Percentiles rank a stretch among this genome's conserved stretches.
These are phyloP conservation scores for Orgyia antiqua DNA, from an alignment of 2,888 invertebrate genomes.

Conservation along the genomic window DNA sequence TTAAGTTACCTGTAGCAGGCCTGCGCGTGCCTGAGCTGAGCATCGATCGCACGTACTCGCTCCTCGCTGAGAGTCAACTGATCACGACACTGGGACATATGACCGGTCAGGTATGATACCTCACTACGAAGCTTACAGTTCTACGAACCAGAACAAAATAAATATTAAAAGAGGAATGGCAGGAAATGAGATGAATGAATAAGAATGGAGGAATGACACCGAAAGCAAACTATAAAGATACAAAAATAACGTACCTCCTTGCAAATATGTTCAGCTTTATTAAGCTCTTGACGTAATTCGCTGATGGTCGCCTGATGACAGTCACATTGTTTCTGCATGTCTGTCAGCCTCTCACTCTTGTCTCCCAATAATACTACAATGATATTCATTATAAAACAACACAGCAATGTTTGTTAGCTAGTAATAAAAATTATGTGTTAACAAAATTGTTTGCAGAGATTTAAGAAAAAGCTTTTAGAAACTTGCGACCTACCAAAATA, in stretches of 20 bases:
- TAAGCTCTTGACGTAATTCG: constrained; percentile 31
- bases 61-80: constrained; percentile 31
- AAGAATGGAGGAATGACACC: too few species aligned
- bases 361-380: constrained; percentile 25
- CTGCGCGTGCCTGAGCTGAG: constrained; percentile 28
- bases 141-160: constrained; percentile 16
- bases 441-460: too few species aligned
- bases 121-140: constrained; percentile 33
- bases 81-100: constrained; percentile 31
- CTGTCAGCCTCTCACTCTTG: constrained; percentile 31
- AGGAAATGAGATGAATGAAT: too few species aligned
- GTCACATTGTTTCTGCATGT: constrained; percentile 24
- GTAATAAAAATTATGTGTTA: too few species aligned
- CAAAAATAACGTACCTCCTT: constrained; percentile 37
- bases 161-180: too few species aligned
- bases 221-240: too few species aligned
- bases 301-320: constrained; percentile 24
- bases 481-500: too few species aligned
- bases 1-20: constrained; percentile 30
- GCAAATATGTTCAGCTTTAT: constrained; percentile 25
- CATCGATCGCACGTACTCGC: constrained; percentile 28
- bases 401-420: too few species aligned
- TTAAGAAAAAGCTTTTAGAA: too few species aligned
- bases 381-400: too few species aligned
- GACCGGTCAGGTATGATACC: constrained; percentile 26